Base-by-base conservation (phyloP, 2,888 invertebrate genomes). In the Choristoneura rosaceana region DNA sequence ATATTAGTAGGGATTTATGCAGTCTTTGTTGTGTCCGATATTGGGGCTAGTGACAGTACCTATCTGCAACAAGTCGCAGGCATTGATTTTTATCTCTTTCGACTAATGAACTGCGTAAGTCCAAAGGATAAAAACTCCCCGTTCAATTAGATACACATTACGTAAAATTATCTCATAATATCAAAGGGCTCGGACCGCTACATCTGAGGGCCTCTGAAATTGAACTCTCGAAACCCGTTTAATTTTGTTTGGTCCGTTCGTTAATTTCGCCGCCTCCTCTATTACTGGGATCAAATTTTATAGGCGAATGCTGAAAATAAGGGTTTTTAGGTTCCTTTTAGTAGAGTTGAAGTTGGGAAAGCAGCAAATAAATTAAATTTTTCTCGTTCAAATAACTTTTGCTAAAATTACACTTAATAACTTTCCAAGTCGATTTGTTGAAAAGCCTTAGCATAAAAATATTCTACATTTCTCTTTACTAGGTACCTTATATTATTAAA, bases 191-290 rank as follows among this genome's bases (percentile, higher is more conserved):
- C 43, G 17, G 45, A 47, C n/a, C 64, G n/a, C 9, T 50, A 34
- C 25, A 25, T 52, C 52, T 50, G 38, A 50, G 52, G 63, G 50
- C 47, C 47, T 41, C 41, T 45, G 41, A 25, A 25, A 62, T 45
- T 62, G 25, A 45, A 62, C 43, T 62, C 41, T 17, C 43, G 41
- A 17, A 62, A 62, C 45, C 62, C 12, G 15, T 41, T 62, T 62
- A 41, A 62, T 62, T 62, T 62, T 62, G 62, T 62, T 45, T 17
- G 43, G 62, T 43, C 41, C 41, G 62, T 15, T 62, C 45, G 62
- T 62, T 43, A 62, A 62, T 62, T 43, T 41, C 62, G 15, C 62
- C 62, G 41, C 62, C 45, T 41, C 15, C 62, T 62, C 62, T 43
- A 43, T 62, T 45, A 43, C 43, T 43, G 62, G 45, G 62, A 45